Evolutionary conservation across 1,140 invertebrate species (phyloP), one percentile per base, ranked within the genome.

Genomic region (Magallana ariakensis): DNA sequence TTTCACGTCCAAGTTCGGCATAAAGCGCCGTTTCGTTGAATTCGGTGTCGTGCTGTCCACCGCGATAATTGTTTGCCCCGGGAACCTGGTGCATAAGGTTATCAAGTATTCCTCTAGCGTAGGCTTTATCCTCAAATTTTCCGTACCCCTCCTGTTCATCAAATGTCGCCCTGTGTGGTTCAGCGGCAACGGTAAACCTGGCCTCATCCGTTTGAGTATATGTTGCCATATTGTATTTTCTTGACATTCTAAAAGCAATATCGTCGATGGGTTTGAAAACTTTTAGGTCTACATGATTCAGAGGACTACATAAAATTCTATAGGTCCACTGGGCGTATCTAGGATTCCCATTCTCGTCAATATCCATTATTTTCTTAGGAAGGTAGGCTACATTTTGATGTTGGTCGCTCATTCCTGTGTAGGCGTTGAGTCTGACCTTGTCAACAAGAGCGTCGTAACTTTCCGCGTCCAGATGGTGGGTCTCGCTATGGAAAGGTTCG

Each of bases 401-500:
- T 19, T 86, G 53, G 75, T 86, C 88, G 57, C 90, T 90, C 54
- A 75, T 56, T 19, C 92, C 92, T 0, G 91, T 91, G 60, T 91
- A 90, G 19, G 91, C 85, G 16, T 88, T 92, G 81, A 89, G 91
- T 75, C 87, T 58, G 11, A 91, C 87, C 84, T 92, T 91, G 11
- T 91, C 89, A 11, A 87, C 87, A 4, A 92, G 87, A 22, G 92
- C 91, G 33, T 66, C 22, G 90, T 90, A 93, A 33, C 87, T 90
- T 5, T 7, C 83, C 0, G 92, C 92, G 26, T 92, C 91, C 11
- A 93, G 13, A 10, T 80, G 70, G 82, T 93, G 92, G 15, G 91
- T 70, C 56, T 93, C 92, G 55, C 92, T 92, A n/a, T 87, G 53
- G 75, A 92, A 93, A 0, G 92, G 90, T 56, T 92, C 92, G 0